phyloP scores from a whole-genome alignment of 2,888 invertebrate species.

The Rhamphomyia laevipes region DNA sequence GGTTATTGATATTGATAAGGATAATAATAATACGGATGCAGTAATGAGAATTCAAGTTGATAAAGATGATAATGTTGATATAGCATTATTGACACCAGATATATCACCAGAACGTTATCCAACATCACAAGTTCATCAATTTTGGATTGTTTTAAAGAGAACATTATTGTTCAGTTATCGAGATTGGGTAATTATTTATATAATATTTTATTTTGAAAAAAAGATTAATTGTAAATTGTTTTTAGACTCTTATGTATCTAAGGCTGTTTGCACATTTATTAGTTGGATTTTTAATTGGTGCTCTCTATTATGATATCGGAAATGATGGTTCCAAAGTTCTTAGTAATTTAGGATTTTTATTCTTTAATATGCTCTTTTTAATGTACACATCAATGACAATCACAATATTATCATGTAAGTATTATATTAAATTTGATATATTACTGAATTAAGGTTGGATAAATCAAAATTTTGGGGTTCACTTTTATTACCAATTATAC shows the following conservation, averaged over 20 bases:
- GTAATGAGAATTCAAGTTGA: slow-evolving; percentile 39
- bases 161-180: slow-evolving; percentile 74
- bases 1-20: slow-evolving; percentile 45
- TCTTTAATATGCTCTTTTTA: slow-evolving; percentile 97
- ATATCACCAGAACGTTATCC: slow-evolving; percentile 64
- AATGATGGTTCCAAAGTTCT: slow-evolving; percentile 93
- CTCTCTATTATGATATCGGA: slow-evolving; percentile 90
- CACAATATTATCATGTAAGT: slow-evolving; percentile 90
- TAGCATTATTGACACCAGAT: slow-evolving; percentile 52
- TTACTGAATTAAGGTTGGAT: too few species aligned
- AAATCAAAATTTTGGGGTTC: too few species aligned
- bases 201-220: not conserved
- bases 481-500: too few species aligned
- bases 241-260: slow-evolving; percentile 88
- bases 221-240: slow-evolving; percentile 15
- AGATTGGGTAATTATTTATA: slow-evolving; percentile 69
- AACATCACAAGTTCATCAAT: slow-evolving; percentile 71
- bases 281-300: slow-evolving; percentile 88
- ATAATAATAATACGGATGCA: slow-evolving; percentile 51
- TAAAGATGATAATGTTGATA: slow-evolving; percentile 54
- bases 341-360: slow-evolving; percentile 91
- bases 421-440: too few species aligned
- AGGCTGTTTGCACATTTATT: slow-evolving; percentile 87
- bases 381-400: slow-evolving; percentile 99
- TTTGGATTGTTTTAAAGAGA: slow-evolving; percentile 77